A percentile compares a stretch with the other conserved stretches of the same genome.
These are phyloP conservation scores for Drosophila insularis DNA, from an alignment of 1,140 invertebrate genomes.

Conservation along the genomic window DNA sequence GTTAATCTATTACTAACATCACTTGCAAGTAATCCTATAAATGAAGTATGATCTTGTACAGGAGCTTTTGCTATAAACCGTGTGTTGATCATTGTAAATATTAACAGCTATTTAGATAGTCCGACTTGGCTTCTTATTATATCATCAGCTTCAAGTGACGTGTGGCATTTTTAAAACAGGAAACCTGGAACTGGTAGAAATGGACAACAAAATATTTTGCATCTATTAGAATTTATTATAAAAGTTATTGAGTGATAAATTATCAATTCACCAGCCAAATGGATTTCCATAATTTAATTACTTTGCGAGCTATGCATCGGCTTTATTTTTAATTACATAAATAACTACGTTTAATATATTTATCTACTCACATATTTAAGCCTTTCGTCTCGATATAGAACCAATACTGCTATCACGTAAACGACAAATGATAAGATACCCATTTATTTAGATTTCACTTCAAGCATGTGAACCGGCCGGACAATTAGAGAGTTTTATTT, in stretches of 20 bases:
- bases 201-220: slow-evolving; percentile 24
- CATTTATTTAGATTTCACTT: slow-evolving; percentile 50
- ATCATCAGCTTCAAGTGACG: slow-evolving; percentile 11
- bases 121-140: background rate
- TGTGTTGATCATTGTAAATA: background rate
- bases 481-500: slow-evolving; percentile 61
- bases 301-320: background rate
- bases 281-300: background rate
- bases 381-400: background rate
- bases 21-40: too few species aligned
- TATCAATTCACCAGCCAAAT: background rate
- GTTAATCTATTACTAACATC: too few species aligned
- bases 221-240: slow-evolving; percentile 68
- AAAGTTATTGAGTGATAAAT: slow-evolving; percentile 30
- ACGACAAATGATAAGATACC: slow-evolving; percentile 38
- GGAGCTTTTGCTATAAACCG: too few species aligned
- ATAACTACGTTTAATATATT: background rate
- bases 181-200: slow-evolving; percentile 42
- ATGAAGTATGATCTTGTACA: too few species aligned
- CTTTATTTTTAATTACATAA: background rate
- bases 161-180: slow-evolving; percentile 29
- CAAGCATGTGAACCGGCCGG: slow-evolving; percentile 22
- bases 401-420: slow-evolving; percentile 40
- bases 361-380: background rate
- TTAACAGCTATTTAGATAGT: background rate